A percentile compares a stretch with the other conserved stretches of the same genome.
Conservation (phyloP, 2,113 vertebrate species). For the Henicopernis longicauda region DNA sequence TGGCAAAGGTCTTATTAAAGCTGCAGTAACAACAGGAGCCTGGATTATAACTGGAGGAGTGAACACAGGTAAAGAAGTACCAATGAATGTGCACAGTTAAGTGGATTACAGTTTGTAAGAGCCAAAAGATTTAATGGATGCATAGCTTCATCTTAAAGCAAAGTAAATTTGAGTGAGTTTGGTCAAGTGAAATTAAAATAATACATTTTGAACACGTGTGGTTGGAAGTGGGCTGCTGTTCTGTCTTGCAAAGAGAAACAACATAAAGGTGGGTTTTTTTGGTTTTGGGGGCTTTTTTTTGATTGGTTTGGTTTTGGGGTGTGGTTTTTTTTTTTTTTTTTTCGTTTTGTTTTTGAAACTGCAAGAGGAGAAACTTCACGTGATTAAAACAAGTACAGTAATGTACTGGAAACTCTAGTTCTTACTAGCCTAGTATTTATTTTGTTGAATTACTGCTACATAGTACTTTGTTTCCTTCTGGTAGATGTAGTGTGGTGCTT, state of each 20-base stretch:
- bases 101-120: neutral
- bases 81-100: neutral
- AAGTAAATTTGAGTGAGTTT: neutral
- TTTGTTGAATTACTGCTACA: neutral
- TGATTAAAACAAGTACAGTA: neutral
- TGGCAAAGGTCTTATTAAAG: slow-evolving; percentile 98
- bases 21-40: slow-evolving; percentile 96
- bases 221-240: neutral
- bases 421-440: neutral
- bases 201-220: neutral
- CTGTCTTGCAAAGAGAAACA: neutral
- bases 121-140: neutral
- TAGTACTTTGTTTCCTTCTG: neutral
- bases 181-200: neutral
- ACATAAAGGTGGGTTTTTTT: fast-evolving
- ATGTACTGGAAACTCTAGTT: neutral
- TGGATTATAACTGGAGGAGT: slow-evolving; percentile 99
- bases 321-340: neutral
- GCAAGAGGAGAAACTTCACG: neutral
- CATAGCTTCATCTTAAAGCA: neutral
- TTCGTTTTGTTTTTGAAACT: neutral
- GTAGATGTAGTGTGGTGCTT: neutral
- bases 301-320: neutral
- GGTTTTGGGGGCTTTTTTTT: neutral
- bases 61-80: slow-evolving; percentile 83